Base-by-base conservation (phyloP, 2,113 vertebrate species). In the Axis porcinus region DNA sequence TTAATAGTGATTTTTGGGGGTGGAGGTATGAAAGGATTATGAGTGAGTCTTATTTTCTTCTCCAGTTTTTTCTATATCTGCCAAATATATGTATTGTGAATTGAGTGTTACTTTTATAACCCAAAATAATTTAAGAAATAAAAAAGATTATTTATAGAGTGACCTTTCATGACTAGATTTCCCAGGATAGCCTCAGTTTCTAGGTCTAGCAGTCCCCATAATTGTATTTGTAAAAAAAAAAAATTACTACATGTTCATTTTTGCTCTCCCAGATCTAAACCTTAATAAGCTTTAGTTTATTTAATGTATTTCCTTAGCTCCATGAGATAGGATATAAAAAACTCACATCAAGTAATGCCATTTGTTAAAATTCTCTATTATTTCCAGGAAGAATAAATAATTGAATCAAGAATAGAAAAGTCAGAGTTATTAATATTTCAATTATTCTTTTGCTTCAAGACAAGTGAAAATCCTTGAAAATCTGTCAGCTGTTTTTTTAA, bases 41-140 rank as follows among this genome's bases (percentile, higher is more conserved):
- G 21, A 89, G 15, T 78, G 67, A 97, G 25, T 89, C 67, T 86
- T 95, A 50, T 76, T 96, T 95, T 81, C 40, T 57, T 88, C 47
- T 79, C 16, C n/a, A 62, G 0, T 36, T 67, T 94, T 86, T 86
- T 86, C 36, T 81, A 1, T 60, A 52, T 96, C 91, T 95, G 36
- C 12, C 43, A 79, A 86, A 58, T 87, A 27, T 27, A 76, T 76
- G 40, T 76, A 62, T 97, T 95, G n/a, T 95, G 86, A 95, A 57
- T 88, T 95, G 60, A 79, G 28, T 91, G 5, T 96, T 95, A 86
- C 79, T 96, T 96, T 96, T 36, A 91, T 88, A 85, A 94, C 85
- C 57, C 81, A 76, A 91, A 78, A 86, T 13, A 28, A 36, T 91
- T 40, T 58, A 85, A 83, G 8, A 10, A 79, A 83, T 78, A 94